phyloP scores from a whole-genome alignment of 1,140 invertebrate species.

The Calephelis virginiensis region DNA sequence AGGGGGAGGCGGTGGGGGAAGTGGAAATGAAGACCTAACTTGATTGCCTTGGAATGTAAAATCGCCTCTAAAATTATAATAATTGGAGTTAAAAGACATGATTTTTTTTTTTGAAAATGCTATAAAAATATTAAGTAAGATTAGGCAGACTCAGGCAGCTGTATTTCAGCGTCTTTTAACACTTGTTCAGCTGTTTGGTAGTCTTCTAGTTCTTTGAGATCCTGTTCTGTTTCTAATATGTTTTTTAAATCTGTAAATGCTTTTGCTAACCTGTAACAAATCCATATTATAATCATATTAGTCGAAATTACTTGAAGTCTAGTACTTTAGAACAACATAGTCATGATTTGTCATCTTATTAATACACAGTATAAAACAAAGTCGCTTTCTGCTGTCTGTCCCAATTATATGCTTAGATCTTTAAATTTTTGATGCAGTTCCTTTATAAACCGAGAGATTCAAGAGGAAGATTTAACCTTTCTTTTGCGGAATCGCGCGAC shows the following conservation, averaged over 20 bases:
- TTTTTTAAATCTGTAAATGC: conserved; percentile 88
- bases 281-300: background rate
- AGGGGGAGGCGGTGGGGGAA: conserved; percentile 40
- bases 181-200: conserved; percentile 84
- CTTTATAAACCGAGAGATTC: too few relatives aligned
- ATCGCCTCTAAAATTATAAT: conserved; percentile 54
- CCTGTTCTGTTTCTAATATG: conserved; percentile 85
- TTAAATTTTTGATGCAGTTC: too few relatives aligned
- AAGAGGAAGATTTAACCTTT: too few relatives aligned
- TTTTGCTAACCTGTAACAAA: conserved; percentile 81
- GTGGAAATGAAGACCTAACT: conserved; percentile 30
- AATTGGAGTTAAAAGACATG: conserved; percentile 63
- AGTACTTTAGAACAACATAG: too few relatives aligned
- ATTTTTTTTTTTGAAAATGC: conserved; percentile 52
- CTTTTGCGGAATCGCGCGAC: too few relatives aligned
- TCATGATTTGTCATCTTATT: too few relatives aligned
- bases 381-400: too few relatives aligned
- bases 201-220: conserved; percentile 87
- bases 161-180: conserved; percentile 84
- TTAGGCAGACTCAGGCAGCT: conserved; percentile 69
- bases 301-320: too few relatives aligned
- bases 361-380: too few relatives aligned
- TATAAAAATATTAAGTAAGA: conserved; percentile 33
- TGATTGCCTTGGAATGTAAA: conserved; percentile 63
- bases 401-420: too few relatives aligned